Conservation (phyloP, 2,888 invertebrate species). For the Drosophila colorata region DNA sequence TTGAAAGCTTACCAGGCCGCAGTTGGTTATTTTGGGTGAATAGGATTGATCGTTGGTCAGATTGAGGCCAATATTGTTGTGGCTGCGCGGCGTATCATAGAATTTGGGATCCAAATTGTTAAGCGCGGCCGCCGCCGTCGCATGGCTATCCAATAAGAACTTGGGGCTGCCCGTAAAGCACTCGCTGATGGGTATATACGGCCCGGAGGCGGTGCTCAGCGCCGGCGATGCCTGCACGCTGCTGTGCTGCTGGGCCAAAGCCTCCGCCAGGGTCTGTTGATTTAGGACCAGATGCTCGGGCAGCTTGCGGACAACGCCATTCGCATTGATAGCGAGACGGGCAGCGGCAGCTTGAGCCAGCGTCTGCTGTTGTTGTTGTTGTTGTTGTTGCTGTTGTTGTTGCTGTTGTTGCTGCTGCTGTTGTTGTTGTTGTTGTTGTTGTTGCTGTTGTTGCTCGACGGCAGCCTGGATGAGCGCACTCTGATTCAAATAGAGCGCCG, state of each 20-base stretch:
- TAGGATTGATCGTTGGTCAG: slow-evolving; percentile 85
- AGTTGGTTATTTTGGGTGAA: slow-evolving; percentile 85
- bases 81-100: slow-evolving; percentile 86
- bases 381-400: slow-evolving; percentile 51
- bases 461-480: slow-evolving; percentile 71
- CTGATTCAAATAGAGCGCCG: slow-evolving; percentile 77
- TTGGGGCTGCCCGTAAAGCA: slow-evolving; percentile 93
- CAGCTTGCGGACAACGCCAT: slow-evolving; percentile 83
- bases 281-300: slow-evolving; percentile 85
- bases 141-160: slow-evolving; percentile 59
- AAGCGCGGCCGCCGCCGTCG: slow-evolving; percentile 69
- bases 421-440: too few species aligned
- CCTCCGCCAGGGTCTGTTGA: slow-evolving; percentile 78
- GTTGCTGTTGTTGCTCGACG: too few species aligned
- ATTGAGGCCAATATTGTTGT: slow-evolving; percentile 85
- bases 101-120: slow-evolving; percentile 87
- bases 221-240: slow-evolving; percentile 87
- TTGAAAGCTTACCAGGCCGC: slow-evolving; percentile 74
- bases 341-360: slow-evolving; percentile 52
- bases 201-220: slow-evolving; percentile 90
- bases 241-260: slow-evolving; percentile 63
- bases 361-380: slow-evolving; percentile 47
- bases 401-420: slow-evolving; percentile 27
- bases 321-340: slow-evolving; percentile 74
- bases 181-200: slow-evolving; percentile 96